These are phyloP conservation scores for Hydraecia micacea DNA, from an alignment of 2,888 invertebrate genomes.

Conservation along the genomic window DNA sequence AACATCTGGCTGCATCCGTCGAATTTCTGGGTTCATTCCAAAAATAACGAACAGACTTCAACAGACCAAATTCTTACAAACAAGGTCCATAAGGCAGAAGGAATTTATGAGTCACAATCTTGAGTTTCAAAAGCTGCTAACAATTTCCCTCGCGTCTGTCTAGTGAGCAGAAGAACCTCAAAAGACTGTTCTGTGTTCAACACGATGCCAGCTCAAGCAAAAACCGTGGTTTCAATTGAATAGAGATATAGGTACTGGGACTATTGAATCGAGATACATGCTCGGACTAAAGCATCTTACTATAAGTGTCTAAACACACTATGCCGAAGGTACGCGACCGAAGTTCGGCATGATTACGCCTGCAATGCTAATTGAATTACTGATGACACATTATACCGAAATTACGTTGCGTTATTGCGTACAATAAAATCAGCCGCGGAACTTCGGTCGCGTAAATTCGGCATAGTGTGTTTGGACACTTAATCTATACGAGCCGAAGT, in stretches of 20 bases:
- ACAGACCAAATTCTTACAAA: conserved; percentile 9
- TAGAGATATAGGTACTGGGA: neutral
- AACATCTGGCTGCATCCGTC: conserved; percentile 46
- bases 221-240: neutral
- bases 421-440: too few species aligned
- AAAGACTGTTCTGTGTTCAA: neutral
- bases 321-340: too few species aligned
- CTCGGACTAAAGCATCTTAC: neutral
- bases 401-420: too few species aligned
- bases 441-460: too few species aligned
- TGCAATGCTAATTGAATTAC: too few species aligned
- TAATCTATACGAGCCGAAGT: neutral
- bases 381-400: too few species aligned
- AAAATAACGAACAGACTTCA: conserved; percentile 27
- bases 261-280: neutral
- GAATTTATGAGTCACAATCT: neutral
- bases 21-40: conserved; percentile 46
- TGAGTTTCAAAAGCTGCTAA: neutral
- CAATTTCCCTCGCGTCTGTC: neutral
- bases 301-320: too few species aligned
- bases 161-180: neutral
- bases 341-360: too few species aligned
- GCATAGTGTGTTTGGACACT: too few species aligned
- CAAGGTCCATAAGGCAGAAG: neutral
- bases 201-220: neutral